A percentile compares a stretch with the other conserved stretches of the same genome.
Conservation (phyloP, 2,113 vertebrate genomes). For the Ochotona curzoniae region DNA sequence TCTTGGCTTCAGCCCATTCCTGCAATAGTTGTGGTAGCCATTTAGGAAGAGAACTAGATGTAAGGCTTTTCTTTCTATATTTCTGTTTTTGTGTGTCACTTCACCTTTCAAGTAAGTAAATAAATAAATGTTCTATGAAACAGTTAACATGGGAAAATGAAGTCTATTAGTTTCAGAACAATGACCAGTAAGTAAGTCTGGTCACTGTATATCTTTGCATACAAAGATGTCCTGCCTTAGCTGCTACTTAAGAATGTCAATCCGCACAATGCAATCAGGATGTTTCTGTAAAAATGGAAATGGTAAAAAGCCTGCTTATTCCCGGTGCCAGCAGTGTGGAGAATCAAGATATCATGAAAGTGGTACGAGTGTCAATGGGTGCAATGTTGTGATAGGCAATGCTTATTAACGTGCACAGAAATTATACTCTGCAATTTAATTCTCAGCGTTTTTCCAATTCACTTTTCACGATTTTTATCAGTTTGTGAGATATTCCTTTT, state of each 20-base stretch:
- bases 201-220: background rate
- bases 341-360: background rate
- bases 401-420: background rate
- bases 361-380: background rate
- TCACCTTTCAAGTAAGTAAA: too few species aligned
- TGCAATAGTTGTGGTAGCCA: too few species aligned
- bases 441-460: background rate
- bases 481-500: background rate
- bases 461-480: background rate
- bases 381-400: conserved; percentile 21
- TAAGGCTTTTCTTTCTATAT: too few species aligned
- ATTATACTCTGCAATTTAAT: background rate
- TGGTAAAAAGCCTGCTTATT: background rate
- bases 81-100: too few species aligned
- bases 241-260: conserved; percentile 16
- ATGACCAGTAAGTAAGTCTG: background rate
- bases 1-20: too few species aligned
- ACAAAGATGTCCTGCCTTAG: background rate
- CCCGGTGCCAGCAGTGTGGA: background rate
- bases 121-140: too few species aligned
- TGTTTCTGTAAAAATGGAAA: conserved; percentile 16
- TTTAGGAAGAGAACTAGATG: too few species aligned
- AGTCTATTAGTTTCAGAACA: conserved; percentile 2
- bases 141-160: background rate
- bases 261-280: background rate